Evolutionary conservation across 2,888 invertebrate genomes (phyloP).

Genomic region (Crepidodera aurea): DNA sequence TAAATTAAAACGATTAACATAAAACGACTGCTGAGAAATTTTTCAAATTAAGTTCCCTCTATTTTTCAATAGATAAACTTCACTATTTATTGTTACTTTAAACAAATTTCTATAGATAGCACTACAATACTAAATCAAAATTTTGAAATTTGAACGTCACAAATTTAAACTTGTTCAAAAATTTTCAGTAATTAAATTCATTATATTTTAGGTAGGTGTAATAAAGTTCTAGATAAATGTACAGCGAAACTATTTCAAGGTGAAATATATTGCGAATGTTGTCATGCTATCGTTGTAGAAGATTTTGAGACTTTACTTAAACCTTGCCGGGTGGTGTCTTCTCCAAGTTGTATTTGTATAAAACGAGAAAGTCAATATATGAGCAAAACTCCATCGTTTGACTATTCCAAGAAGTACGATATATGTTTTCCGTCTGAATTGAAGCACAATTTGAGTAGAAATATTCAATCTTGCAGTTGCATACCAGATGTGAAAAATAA

Average conservation of each 20-base stretch:
- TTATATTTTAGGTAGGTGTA: constrained; percentile 45
- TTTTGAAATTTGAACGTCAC: neutral
- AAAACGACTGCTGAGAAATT: too few relatives aligned
- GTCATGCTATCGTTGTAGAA: constrained; percentile 40
- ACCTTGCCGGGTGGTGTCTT: constrained; percentile 42
- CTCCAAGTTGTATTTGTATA: constrained; percentile 42
- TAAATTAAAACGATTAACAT: too few relatives aligned
- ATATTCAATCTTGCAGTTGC: constrained; percentile 47
- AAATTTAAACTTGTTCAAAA: neutral
- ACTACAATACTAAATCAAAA: too few relatives aligned
- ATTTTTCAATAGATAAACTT: too few relatives aligned
- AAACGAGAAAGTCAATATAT: constrained; percentile 23
- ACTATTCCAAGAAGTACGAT: constrained; percentile 32
- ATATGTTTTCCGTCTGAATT: constrained; percentile 34
- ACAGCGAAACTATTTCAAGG: constrained; percentile 50
- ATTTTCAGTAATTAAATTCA: neutral
- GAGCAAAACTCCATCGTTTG: constrained; percentile 16
- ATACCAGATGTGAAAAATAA: constrained; percentile 41
- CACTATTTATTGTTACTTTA: too few relatives aligned
- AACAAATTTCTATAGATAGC: too few relatives aligned
- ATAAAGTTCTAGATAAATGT: constrained; percentile 43
- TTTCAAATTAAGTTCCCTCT: too few relatives aligned
- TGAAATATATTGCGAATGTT: constrained; percentile 47
- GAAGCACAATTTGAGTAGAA: constrained; percentile 34
- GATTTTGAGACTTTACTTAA: constrained; percentile 38